Conservation (phyloP, 2,797 vertebrate genomes). For the Molossus alvarezi region DNA sequence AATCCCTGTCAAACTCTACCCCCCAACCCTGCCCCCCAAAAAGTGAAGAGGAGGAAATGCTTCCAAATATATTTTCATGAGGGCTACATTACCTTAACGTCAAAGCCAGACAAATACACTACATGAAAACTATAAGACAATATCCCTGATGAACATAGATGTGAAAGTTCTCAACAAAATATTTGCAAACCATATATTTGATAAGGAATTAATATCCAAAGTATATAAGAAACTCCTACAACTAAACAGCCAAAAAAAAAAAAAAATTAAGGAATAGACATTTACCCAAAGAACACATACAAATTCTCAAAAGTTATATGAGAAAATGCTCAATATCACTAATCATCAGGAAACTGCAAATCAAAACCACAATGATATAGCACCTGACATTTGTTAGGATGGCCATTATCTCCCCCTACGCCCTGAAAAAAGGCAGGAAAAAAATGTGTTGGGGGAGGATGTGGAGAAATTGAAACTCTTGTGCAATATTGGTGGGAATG, state of each 20-base stretch:
- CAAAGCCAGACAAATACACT: conserved; percentile 28
- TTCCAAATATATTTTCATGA: neutral
- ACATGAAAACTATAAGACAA: neutral
- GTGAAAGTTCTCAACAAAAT: conserved; percentile 35
- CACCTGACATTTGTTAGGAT: neutral
- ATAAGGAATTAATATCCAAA: neutral
- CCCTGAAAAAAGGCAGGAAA: neutral
- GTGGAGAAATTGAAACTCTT: neutral
- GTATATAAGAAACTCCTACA: neutral
- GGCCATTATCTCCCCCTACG: neutral
- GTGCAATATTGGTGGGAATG: neutral
- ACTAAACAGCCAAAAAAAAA: neutral
- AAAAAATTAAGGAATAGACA: neutral
- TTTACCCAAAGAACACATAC: neutral
- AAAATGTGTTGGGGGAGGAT: neutral
- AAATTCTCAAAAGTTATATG: neutral
- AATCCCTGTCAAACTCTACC: neutral
- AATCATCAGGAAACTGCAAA: neutral
- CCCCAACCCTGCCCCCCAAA: neutral
- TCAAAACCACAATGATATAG: neutral
- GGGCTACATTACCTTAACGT: neutral
- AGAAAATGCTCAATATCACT: conserved; percentile 1
- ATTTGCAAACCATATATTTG: neutral
- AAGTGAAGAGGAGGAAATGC: neutral
- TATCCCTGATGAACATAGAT: neutral